Percentiles rank a stretch among this genome's conserved stretches.
Evolutionary conservation across 2,113 vertebrate genomes (phyloP).

Genomic region (Tonatia bakeri): DNA sequence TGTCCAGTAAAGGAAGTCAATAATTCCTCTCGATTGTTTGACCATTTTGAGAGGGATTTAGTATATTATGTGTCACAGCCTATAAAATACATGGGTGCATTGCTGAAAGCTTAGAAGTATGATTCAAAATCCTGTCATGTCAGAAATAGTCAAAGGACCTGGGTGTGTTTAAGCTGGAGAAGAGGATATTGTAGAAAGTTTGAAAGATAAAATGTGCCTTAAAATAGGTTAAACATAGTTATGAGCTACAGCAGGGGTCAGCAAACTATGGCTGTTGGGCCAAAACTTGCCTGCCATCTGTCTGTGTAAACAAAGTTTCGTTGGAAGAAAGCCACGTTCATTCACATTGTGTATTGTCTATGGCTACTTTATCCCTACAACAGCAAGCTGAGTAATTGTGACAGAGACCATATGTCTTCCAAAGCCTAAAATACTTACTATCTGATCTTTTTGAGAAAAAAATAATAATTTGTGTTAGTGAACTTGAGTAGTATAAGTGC

Average conservation of each 20-base stretch:
- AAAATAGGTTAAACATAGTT: neutral
- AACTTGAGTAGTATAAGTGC: neutral
- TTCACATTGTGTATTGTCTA: neutral
- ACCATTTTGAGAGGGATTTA: neutral
- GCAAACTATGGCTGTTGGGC: neutral
- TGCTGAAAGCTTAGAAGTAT: neutral
- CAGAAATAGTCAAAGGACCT: neutral
- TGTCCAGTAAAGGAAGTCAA: neutral
- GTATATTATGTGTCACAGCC: neutral
- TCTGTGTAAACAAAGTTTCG: slow-evolving; percentile 11
- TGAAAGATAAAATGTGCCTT: neutral
- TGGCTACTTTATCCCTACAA: neutral
- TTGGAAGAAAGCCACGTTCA: neutral
- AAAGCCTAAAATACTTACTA: neutral
- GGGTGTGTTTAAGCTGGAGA: neutral
- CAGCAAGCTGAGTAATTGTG: neutral
- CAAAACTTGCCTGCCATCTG: neutral
- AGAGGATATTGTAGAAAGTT: neutral
- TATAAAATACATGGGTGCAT: neutral
- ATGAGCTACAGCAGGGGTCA: neutral
- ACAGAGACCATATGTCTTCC: neutral
- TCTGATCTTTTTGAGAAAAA: neutral
- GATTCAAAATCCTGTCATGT: neutral
- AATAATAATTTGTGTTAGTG: neutral
- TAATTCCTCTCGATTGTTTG: neutral